Evolutionary conservation across 2,797 vertebrate genomes (phyloP).

Genomic region (Gymnodraco acuticeps): DNA sequence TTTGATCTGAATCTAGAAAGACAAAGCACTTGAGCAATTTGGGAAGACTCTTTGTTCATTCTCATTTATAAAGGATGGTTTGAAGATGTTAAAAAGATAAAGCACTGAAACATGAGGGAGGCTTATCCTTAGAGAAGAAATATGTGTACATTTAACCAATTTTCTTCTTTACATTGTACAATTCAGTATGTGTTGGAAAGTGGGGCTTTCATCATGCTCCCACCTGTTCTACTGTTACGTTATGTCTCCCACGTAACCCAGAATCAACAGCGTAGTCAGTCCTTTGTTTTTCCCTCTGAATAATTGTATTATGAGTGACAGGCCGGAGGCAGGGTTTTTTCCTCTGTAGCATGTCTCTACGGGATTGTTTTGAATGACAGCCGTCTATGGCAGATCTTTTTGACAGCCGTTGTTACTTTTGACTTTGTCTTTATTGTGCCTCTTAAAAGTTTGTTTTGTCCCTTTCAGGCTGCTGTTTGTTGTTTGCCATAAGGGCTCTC

Average conservation of each 20-base stretch:
- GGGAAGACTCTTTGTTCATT: slow-evolving; percentile 21
- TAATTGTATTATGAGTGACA: slow-evolving; percentile 45
- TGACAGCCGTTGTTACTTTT: slow-evolving; percentile 48
- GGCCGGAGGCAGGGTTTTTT: slow-evolving; percentile 21
- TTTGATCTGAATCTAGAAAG: neutral
- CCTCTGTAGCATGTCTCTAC: slow-evolving; percentile 34
- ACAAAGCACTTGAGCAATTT: neutral
- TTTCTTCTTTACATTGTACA: slow-evolving; percentile 1
- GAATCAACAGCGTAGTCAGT: slow-evolving; percentile 29
- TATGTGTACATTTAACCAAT: neutral
- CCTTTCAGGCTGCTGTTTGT: slow-evolving; percentile 21
- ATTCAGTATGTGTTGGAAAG: slow-evolving; percentile 8
- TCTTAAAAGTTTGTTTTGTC: slow-evolving; percentile 55
- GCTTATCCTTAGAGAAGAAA: neutral
- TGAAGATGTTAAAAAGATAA: slow-evolving; percentile 15
- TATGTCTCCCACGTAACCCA: slow-evolving; percentile 10
- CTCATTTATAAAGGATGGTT: neutral
- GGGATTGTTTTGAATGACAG: slow-evolving; percentile 61
- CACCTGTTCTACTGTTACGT: slow-evolving; percentile 22
- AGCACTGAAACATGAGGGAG: neutral
- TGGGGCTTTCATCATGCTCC: slow-evolving; percentile 11
- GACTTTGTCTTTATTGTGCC: slow-evolving; percentile 50
- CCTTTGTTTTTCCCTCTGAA: slow-evolving; percentile 39
- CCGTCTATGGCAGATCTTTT: slow-evolving; percentile 17
- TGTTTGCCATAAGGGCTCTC: slow-evolving; percentile 21